A percentile compares a stretch with the other conserved stretches of the same genome.
These are phyloP conservation scores for Erythrocercus mccallii DNA, from an alignment of 2,113 vertebrate species.

Conservation along the genomic window DNA sequence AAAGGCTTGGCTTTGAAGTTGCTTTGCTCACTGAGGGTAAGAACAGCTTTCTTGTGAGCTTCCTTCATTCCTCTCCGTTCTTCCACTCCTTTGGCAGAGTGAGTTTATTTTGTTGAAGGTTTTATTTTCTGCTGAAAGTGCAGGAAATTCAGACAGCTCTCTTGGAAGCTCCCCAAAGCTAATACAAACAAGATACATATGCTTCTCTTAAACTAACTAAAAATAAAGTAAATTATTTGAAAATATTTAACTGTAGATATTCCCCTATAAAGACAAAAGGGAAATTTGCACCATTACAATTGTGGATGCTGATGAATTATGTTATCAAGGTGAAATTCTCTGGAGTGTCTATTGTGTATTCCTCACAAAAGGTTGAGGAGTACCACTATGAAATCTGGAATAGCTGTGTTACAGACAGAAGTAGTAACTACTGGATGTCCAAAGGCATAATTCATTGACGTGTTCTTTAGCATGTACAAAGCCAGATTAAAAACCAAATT, in stretches of 20 bases:
- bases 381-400: not conserved
- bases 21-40: not conserved
- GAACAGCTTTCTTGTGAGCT: not conserved
- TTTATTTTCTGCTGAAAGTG: slow-evolving; percentile 79
- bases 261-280: slow-evolving; percentile 52
- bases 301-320: not conserved
- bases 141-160: slow-evolving; percentile 73
- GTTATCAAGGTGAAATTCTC: slow-evolving; percentile 46
- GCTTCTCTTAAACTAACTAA: slow-evolving; percentile 69
- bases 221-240: slow-evolving; percentile 71
- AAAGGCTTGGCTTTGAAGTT: slow-evolving; percentile 42
- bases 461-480: not conserved
- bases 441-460: not conserved
- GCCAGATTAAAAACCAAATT: not conserved
- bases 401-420: not conserved
- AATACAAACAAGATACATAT: slow-evolving; percentile 77
- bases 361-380: not conserved
- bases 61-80: not conserved
- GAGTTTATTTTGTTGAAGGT: slow-evolving; percentile 66
- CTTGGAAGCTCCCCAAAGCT: slow-evolving; percentile 74
- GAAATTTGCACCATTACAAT: slow-evolving; percentile 57
- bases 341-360: not conserved
- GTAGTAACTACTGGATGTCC: not conserved
- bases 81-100: slow-evolving; percentile 19
- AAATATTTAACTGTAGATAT: slow-evolving; percentile 65